phyloP scores from a whole-genome alignment of 2,888 invertebrate species.

The Keiferia lycopersicella region DNA sequence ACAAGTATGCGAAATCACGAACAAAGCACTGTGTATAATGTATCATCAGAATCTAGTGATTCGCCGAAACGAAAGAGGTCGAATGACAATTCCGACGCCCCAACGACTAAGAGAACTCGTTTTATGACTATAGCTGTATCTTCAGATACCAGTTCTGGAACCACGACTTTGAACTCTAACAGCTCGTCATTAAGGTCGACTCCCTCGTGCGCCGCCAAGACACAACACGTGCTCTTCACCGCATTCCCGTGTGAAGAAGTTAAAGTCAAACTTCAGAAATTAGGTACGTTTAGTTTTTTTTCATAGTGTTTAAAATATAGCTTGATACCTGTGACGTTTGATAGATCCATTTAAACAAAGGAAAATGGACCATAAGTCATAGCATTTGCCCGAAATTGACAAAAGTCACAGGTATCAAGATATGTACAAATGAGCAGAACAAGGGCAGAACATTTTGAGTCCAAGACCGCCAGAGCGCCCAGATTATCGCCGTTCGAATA shows the following conservation, averaged over 20 bases:
- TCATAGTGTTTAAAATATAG: too few relatives aligned
- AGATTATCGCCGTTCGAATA: too few relatives aligned
- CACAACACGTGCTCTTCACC: constrained; percentile 63
- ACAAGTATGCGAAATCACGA: constrained; percentile 38
- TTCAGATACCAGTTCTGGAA: background rate
- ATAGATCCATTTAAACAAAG: too few relatives aligned
- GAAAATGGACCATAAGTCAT: too few relatives aligned
- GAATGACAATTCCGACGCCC: constrained; percentile 40
- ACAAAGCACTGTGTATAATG: constrained; percentile 58
- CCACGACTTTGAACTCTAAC: constrained; percentile 30
- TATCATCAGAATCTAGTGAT: constrained; percentile 56
- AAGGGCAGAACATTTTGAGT: too few relatives aligned
- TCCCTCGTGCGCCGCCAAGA: constrained; percentile 45
- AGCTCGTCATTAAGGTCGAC: constrained; percentile 45
- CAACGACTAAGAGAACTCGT: constrained; percentile 52
- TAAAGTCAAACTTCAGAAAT: constrained; percentile 54
- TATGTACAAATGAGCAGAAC: too few relatives aligned
- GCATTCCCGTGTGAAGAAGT: constrained; percentile 63
- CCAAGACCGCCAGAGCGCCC: too few relatives aligned
- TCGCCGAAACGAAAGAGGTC: constrained; percentile 45
- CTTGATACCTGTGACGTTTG: too few relatives aligned
- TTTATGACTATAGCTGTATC: background rate
- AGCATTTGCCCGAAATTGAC: too few relatives aligned
- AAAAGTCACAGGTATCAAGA: too few relatives aligned
- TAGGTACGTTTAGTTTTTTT: constrained; percentile 52